Evolutionary conservation across 1,140 invertebrate genomes (phyloP), one percentile per base, ranked within the genome.

Genomic region (Drosophila sproati): DNA sequence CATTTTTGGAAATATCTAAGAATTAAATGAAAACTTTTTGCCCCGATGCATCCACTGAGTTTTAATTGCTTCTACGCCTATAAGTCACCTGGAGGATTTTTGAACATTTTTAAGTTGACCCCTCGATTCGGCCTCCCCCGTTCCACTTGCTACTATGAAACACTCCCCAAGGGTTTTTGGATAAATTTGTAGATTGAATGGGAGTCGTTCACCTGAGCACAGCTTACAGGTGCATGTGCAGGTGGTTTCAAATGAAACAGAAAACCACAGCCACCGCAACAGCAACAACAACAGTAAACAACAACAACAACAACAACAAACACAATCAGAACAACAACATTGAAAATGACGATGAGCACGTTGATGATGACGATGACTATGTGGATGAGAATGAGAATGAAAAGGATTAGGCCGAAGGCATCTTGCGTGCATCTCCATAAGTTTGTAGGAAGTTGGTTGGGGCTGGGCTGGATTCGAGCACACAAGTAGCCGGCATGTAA

Each of bases 401-500:
- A 20, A 12, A 43, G 71, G 28, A 20, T 20, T 20, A 20, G 20
- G 20, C 20, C 45, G 39, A 66, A 67, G 70, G 80, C 72, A 76
- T 73, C 67, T 83, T 83, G 81, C 77, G 80, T 83, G 80, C 74
- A 75, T 47, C 62, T 79, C 41, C 43, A 28, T 43, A 20, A 31
- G 50, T 34, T 67, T 6, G 43, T 10, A 29, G 43, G 4, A 32
- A 7, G 29, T 28, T 12, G 32, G 35, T 57, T 29, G 20, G 3
- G 50, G 20, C 39, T 41, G 5, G 12, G 12, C 0, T 56, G 73
- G 35, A 20, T 4, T 61, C 12, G 41, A 48, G 72, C 73, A 72
- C 20, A 20, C 20, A 20, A 20, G 73, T 72, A 76, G 73, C 60
- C 54, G 8, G 59, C 32, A 6, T 20, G 56, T 60, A 69, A 69